These are phyloP conservation scores for Meliscaeva auricollis DNA, from an alignment of 2,888 invertebrate genomes.

Conservation along the genomic window DNA sequence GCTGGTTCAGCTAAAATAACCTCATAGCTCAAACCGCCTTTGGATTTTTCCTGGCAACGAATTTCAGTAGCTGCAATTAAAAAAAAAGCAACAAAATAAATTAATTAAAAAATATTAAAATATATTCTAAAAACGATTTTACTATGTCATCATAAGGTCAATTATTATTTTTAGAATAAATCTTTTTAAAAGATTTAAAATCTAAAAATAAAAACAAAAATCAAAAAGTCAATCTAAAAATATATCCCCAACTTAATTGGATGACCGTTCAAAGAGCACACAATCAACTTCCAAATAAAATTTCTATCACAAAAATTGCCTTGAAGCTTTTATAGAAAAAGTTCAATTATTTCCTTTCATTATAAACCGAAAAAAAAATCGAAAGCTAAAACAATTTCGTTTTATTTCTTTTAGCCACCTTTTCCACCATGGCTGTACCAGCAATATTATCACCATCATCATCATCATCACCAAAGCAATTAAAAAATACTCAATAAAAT, in stretches of 20 bases:
- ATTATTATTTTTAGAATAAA: background rate
- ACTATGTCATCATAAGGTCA: no score
- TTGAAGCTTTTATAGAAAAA: slow-evolving; percentile 6
- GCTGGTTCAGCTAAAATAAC: slow-evolving; percentile 94
- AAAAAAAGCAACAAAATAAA: background rate
- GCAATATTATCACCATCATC: background rate
- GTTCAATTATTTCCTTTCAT: slow-evolving; percentile 28
- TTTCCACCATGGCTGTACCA: background rate
- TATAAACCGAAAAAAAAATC: background rate
- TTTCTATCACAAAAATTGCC: background rate
- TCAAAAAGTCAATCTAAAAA: slow-evolving; percentile 11
- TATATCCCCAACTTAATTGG: slow-evolving; percentile 6
- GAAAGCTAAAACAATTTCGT: slow-evolving; percentile 7
- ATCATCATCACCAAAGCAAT: slow-evolving; percentile 16
- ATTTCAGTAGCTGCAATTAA: slow-evolving; percentile 91
- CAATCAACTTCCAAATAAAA: background rate
- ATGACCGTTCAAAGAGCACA: slow-evolving; percentile 14
- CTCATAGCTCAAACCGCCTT: slow-evolving; percentile 96
- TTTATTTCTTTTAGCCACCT: slow-evolving; percentile 1
- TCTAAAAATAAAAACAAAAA: background rate
- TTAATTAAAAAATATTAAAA: no score
- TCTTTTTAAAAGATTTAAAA: background rate
- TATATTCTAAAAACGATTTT: no score
- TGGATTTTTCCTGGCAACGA: slow-evolving; percentile 96
- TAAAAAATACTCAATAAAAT: slow-evolving; percentile 12